Evolutionary conservation across 2,113 vertebrate genomes (phyloP).

Genomic region (Todiramphus saurophagus): DNA sequence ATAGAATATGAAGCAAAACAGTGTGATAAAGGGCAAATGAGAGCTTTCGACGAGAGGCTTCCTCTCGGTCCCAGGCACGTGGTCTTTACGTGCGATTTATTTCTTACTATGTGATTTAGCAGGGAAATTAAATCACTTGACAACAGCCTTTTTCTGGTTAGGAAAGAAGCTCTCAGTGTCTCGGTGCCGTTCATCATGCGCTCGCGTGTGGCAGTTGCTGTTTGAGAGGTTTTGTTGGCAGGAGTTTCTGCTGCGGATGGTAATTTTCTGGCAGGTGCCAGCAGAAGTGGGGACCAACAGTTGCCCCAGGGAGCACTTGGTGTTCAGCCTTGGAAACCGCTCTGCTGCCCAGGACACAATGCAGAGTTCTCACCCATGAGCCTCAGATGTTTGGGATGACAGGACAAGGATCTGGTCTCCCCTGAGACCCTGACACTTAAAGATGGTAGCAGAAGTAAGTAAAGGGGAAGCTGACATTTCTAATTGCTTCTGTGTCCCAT

Average conservation of each 20-base stretch:
- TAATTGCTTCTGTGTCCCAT: not conserved
- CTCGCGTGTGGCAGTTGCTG: not conserved
- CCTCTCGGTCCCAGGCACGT: not conserved
- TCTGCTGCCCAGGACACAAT: not conserved
- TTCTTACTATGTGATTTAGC: slow-evolving; percentile 4
- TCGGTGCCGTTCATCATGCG: not conserved
- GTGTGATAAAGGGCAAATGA: slow-evolving; percentile 62
- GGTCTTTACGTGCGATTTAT: slow-evolving; percentile 6
- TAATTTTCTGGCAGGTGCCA: not conserved
- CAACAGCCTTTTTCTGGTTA: not conserved
- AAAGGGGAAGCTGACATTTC: not conserved
- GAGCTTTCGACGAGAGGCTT: not conserved
- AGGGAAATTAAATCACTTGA: slow-evolving; percentile 14
- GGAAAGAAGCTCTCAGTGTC: not conserved
- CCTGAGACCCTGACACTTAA: not conserved
- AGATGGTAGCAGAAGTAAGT: not conserved
- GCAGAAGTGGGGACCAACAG: not conserved
- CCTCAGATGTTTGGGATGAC: not conserved
- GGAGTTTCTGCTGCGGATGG: not conserved
- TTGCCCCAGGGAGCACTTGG: not conserved
- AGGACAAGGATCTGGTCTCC: not conserved
- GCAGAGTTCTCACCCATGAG: not conserved
- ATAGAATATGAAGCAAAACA: slow-evolving; percentile 60
- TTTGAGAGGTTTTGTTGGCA: not conserved
- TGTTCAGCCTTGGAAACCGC: not conserved